Evolutionary conservation across 2,797 vertebrate genomes (phyloP).

Genomic region (Acipenser ruthenus): DNA sequence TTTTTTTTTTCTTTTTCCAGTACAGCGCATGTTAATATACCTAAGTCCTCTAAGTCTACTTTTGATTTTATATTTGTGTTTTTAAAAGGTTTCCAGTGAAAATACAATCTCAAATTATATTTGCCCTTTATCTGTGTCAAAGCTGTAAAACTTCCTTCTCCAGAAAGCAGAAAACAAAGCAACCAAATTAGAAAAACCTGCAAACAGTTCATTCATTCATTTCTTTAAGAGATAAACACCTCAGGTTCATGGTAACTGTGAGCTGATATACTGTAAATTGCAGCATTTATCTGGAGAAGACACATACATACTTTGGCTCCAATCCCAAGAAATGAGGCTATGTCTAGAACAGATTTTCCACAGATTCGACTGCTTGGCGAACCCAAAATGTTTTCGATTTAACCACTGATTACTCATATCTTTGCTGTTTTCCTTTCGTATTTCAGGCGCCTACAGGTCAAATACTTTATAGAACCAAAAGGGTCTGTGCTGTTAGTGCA

Average conservation of each 20-base stretch:
- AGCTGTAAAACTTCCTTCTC: conserved; percentile 17
- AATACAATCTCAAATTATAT: too few relatives aligned
- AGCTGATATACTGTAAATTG: conserved; percentile 47
- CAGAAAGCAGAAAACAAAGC: too few relatives aligned
- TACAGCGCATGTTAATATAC: too few relatives aligned
- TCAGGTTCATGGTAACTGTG: conserved; percentile 45
- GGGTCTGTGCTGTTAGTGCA: conserved; percentile 34
- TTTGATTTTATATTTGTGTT: too few relatives aligned
- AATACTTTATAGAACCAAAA: conserved; percentile 46
- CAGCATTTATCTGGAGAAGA: conserved; percentile 58
- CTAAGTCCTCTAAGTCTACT: too few relatives aligned
- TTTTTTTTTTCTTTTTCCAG: too few relatives aligned
- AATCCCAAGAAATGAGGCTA: conserved; percentile 62
- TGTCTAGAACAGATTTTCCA: conserved; percentile 69
- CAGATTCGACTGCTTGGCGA: conserved; percentile 53
- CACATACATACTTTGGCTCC: conserved; percentile 71
- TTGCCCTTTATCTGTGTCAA: conserved; percentile 22
- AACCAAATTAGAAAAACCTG: conserved; percentile 33
- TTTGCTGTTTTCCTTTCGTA: conserved; percentile 10
- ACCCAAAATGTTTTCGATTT: conserved; percentile 29
- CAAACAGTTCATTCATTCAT: conserved; percentile 51
- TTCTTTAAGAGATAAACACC: conserved; percentile 49
- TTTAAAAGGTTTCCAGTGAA: too few relatives aligned
- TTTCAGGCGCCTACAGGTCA: conserved; percentile 47
- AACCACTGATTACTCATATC: conserved; percentile 53